Conservation (phyloP, 2,888 invertebrate genomes). For the Hypomecis punctinalis region DNA sequence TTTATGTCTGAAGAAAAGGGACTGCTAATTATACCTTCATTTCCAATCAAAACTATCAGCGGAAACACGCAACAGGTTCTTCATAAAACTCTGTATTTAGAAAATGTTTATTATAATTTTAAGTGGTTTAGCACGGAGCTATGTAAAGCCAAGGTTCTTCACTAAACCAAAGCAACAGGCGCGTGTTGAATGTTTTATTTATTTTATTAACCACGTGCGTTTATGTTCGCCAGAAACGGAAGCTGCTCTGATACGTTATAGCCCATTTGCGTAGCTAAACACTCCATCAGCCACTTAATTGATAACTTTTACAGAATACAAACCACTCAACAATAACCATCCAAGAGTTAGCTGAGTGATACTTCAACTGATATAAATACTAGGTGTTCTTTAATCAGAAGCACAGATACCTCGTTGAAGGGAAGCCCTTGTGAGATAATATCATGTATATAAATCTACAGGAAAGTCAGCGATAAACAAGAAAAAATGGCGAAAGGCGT, state of each 20-base stretch:
- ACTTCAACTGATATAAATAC: not conserved
- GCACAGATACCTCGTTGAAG: too few species aligned
- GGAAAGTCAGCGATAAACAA: too few species aligned
- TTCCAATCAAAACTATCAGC: slow-evolving; percentile 29
- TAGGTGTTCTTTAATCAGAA: too few species aligned
- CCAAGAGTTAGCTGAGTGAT: not conserved
- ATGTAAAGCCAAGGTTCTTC: slow-evolving; percentile 61
- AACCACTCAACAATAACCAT: slow-evolving; percentile 9
- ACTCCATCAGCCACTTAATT: slow-evolving; percentile 43
- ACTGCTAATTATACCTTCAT: slow-evolving; percentile 28
- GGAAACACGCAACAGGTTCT: slow-evolving; percentile 38
- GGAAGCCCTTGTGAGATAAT: too few species aligned
- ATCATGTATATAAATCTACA: too few species aligned
- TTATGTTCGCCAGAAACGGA: slow-evolving; percentile 62
- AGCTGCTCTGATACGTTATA: slow-evolving; percentile 57
- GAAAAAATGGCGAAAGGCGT: too few species aligned
- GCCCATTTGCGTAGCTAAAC: slow-evolving; percentile 51
- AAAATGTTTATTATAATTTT: slow-evolving; percentile 63
- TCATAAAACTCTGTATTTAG: slow-evolving; percentile 49
- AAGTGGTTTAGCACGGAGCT: slow-evolving; percentile 59
- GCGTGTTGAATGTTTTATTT: slow-evolving; percentile 71
- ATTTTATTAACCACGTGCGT: slow-evolving; percentile 70
- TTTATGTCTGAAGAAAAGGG: slow-evolving; percentile 21
- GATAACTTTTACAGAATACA: slow-evolving; percentile 5
- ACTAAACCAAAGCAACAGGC: slow-evolving; percentile 57